A percentile compares a stretch with the other conserved stretches of the same genome.
Conservation (phyloP, 2,113 vertebrate genomes). For the Poeciliopsis turrubarensis region DNA sequence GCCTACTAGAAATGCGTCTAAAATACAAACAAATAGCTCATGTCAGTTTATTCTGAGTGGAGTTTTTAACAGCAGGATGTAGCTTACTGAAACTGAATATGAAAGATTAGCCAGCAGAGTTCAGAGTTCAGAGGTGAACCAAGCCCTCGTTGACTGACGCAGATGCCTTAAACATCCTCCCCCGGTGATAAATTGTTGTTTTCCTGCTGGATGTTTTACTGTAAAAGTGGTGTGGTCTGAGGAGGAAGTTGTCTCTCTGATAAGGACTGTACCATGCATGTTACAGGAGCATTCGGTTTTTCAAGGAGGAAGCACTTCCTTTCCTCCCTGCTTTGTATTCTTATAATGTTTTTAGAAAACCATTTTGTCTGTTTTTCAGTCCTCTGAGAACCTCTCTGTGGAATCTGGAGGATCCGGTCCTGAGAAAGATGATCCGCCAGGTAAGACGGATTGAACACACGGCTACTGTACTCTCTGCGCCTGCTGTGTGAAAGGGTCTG, state of each 20-base stretch:
- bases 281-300: not conserved
- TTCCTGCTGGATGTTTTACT: slow-evolving; percentile 35
- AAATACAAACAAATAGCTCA: not conserved
- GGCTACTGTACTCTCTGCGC: slow-evolving; percentile 25
- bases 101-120: not conserved
- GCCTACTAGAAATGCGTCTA: not conserved
- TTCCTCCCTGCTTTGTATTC: not conserved
- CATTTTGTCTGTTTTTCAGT: slow-evolving; percentile 80
- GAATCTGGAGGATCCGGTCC: slow-evolving; percentile 88
- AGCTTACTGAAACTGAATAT: slow-evolving; percentile 18
- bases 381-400: slow-evolving; percentile 92
- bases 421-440: slow-evolving; percentile 91
- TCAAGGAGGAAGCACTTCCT: slow-evolving; percentile 11
- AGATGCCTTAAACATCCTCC: slow-evolving; percentile 19
- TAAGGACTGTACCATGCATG: slow-evolving; percentile 38
- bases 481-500: slow-evolving; percentile 6
- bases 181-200: slow-evolving; percentile 50
- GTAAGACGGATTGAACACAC: slow-evolving; percentile 64
- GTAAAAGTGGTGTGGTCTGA: slow-evolving; percentile 8
- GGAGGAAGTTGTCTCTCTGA: slow-evolving; percentile 51
- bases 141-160: slow-evolving; percentile 24
- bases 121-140: slow-evolving; percentile 41
- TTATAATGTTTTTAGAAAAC: not conserved
- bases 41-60: not conserved
- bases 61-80: slow-evolving; percentile 15